phyloP scores from a whole-genome alignment of 1,140 invertebrate genomes.

The Wasmannia auropunctata region DNA sequence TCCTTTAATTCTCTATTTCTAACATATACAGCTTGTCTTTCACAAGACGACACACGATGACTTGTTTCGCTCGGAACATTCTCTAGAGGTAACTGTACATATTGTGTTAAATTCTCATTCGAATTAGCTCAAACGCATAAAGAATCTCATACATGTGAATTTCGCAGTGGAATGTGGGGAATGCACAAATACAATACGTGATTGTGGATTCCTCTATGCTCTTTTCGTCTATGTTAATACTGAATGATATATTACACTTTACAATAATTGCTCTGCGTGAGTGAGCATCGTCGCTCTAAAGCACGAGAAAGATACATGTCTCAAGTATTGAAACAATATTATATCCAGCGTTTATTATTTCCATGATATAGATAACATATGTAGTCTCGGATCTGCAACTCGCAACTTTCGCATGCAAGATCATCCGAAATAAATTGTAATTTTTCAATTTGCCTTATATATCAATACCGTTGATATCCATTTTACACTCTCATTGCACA shows the following conservation, averaged over 20 bases:
- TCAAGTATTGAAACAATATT: conserved; percentile 49
- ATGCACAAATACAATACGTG: conserved; percentile 76
- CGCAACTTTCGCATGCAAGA: not conserved
- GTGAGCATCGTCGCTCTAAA: conserved; percentile 64
- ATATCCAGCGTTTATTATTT: conserved; percentile 53
- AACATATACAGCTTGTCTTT: conserved; percentile 58
- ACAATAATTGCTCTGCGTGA: conserved; percentile 71
- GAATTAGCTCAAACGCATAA: conserved; percentile 17
- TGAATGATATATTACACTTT: conserved; percentile 84
- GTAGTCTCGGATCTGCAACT: conserved; percentile 4
- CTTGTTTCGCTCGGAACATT: conserved; percentile 39
- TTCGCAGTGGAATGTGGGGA: conserved; percentile 81
- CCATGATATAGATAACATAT: conserved; percentile 39
- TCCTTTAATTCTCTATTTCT: conserved; percentile 57
- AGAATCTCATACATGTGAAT: conserved; percentile 64
- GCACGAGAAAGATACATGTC: conserved; percentile 49
- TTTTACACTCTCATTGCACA: conserved; percentile 41
- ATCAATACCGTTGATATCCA: conserved; percentile 10
- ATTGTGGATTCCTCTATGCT: conserved; percentile 63
- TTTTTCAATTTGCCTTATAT: conserved; percentile 18
- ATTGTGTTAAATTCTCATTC: conserved; percentile 28
- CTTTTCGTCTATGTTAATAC: conserved; percentile 81
- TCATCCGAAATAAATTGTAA: not conserved
- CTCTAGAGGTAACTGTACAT: conserved; percentile 55
- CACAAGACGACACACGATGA: conserved; percentile 33